Base-by-base conservation (phyloP, 2,888 invertebrate genomes). In the Pandemis heparana region DNA sequence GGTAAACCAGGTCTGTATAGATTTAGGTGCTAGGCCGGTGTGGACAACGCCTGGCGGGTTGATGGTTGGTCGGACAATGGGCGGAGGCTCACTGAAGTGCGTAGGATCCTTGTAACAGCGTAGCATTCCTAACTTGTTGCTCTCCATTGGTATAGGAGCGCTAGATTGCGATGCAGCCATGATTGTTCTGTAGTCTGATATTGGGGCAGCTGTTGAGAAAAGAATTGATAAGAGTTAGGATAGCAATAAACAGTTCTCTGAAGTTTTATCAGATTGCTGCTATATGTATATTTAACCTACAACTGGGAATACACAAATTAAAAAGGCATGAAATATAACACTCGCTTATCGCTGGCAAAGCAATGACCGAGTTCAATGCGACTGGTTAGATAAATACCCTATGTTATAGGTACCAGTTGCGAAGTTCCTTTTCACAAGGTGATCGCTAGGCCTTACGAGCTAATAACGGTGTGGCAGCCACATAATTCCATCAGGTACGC, bases 31-130 rank as follows among this genome's bases (percentile, higher is more conserved):
- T 0, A 93, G 89, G 0, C 91, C 94, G 0, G 89, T 92, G 64
- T 92, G 90, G 0, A 91, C 83, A 0, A 76, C 75, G 0, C 88
- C 80, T 0, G 95, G 92, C 0, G 96, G 95, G 76, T 95, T 89
- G 38, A 96, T 95, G 0, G 92, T 92, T 0, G 96, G 96, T 56
- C 95, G 89, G 7, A 92, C 92, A 0, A 94, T 90, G 0, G 95
- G 95, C 0, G 95, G 94, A 56, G 91, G 92, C 0, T 89, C 89
- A 0, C 86, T 83, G 85, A 96, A 96, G 79, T 94, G 92, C 0
- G 95, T 95, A 0, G 96, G 96, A 81, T 96, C 96, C 73, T 95
- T 95, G 83, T 96, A 96, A 51, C 95, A 96, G 3, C 94, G 86
- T 10, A 95, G 91, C 43, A 95, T 84, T n/a, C 96, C 95, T 0